Evolutionary conservation across 2,888 invertebrate genomes (phyloP).

Genomic region (Polydrusus cervinus): DNA sequence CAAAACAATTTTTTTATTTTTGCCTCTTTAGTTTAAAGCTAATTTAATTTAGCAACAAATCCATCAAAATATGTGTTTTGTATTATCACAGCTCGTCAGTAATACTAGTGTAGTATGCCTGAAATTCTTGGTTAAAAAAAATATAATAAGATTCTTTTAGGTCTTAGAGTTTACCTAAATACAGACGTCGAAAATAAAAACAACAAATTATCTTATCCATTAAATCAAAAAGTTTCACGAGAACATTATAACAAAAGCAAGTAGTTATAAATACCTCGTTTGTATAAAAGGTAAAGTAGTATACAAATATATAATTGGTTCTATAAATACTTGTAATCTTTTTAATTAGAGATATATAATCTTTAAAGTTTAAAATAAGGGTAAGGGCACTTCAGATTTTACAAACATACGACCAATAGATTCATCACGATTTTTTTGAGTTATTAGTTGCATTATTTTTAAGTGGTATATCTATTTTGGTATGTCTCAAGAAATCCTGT

Average conservation of each 20-base stretch:
- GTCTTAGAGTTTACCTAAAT: too few relatives aligned
- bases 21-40: too few relatives aligned
- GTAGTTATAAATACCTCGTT: conserved; percentile 3
- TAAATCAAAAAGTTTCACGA: neutral
- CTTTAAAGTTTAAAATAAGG: conserved; percentile 45
- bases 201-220: too few relatives aligned
- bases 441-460: conserved; percentile 5
- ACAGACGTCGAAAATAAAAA: too few relatives aligned
- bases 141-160: too few relatives aligned
- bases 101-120: too few relatives aligned
- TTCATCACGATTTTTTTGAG: conserved; percentile 7
- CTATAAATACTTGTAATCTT: conserved; percentile 47
- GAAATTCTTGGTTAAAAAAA: too few relatives aligned
- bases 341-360: conserved; percentile 45
- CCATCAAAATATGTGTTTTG: too few relatives aligned
- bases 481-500: neutral
- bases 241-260: neutral
- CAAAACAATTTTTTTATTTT: too few relatives aligned
- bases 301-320: conserved; percentile 32
- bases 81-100: too few relatives aligned
- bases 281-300: conserved; percentile 8
- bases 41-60: too few relatives aligned
- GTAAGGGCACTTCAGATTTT: conserved; percentile 44
- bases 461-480: neutral
- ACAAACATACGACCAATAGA: conserved; percentile 6